Conservation (phyloP, 2,888 invertebrate genomes). For the Lepidonotus clava region DNA sequence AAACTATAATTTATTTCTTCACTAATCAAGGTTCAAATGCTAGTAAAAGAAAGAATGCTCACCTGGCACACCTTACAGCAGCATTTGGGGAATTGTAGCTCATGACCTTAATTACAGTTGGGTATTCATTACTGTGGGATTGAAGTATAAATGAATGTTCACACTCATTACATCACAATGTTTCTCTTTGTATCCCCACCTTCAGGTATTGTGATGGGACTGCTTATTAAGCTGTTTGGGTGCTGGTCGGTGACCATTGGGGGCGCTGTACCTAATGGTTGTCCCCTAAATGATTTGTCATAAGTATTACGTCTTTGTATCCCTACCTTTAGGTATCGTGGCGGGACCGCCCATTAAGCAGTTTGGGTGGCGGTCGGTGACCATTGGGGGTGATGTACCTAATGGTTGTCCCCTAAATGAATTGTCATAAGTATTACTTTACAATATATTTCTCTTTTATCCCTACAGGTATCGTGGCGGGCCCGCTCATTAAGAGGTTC, state of each 20-base stretch:
- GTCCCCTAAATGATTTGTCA: too few relatives aligned
- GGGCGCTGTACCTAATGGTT: constrained; percentile 88
- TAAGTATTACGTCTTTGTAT: neutral
- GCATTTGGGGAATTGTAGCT: too few relatives aligned
- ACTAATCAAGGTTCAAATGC: too few relatives aligned
- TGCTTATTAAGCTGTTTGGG: constrained; percentile 96
- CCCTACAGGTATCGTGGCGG: constrained; percentile 96
- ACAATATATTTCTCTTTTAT: constrained; percentile 55
- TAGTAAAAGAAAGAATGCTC: too few relatives aligned
- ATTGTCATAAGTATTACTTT: too few relatives aligned
- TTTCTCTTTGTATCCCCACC: too few relatives aligned
- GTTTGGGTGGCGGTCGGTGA: constrained; percentile 94
- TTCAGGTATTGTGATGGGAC: constrained; percentile 84
- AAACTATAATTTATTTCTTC: too few relatives aligned
- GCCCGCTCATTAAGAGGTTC: constrained; percentile 95
- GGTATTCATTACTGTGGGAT: too few relatives aligned
- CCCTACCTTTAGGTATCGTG: constrained; percentile 88
- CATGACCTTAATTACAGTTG: too few relatives aligned
- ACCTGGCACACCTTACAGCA: too few relatives aligned
- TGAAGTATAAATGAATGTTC: too few relatives aligned
- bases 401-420: constrained; percentile 83
- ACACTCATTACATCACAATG: too few relatives aligned
- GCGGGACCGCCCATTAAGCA: constrained; percentile 96
- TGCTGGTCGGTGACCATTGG: constrained; percentile 94
- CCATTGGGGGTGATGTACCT: constrained; percentile 89